phyloP scores from a whole-genome alignment of 2,797 vertebrate species.

The Cynodonichthys magdalenae region DNA sequence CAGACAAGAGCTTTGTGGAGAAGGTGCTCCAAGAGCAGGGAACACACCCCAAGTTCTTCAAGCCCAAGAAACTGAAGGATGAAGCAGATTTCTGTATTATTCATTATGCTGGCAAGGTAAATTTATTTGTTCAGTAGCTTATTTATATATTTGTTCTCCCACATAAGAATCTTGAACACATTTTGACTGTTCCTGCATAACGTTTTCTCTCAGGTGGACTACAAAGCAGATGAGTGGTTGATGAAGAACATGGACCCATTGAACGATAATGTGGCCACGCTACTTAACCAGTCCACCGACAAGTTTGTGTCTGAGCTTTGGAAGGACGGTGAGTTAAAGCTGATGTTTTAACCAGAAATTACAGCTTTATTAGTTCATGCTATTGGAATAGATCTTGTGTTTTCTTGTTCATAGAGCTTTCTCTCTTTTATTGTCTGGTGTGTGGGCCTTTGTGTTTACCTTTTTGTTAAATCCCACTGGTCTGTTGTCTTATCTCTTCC shows the following conservation, averaged over 20 bases:
- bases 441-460: conserved; percentile 68
- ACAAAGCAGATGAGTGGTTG: conserved; percentile 97
- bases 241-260: conserved; percentile 99
- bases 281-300: conserved; percentile 95
- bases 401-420: conserved; percentile 47
- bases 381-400: conserved; percentile 21
- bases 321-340: conserved; percentile 89
- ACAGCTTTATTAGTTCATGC: background rate
- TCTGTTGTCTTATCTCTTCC: conserved; percentile 40
- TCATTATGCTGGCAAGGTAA: conserved; percentile 97
- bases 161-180: too few relatives aligned
- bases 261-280: conserved; percentile 93
- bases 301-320: conserved; percentile 96
- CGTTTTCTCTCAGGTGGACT: conserved; percentile 88
- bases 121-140: too few relatives aligned
- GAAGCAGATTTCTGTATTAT: conserved; percentile 97
- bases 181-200: background rate
- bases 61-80: conserved; percentile 96
- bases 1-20: conserved; percentile 98
- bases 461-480: conserved; percentile 36
- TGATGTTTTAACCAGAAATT: conserved; percentile 27
- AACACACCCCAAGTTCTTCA: conserved; percentile 95
- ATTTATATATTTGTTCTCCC: too few relatives aligned
- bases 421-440: conserved; percentile 55
- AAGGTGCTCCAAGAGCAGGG: conserved; percentile 97